Conservation (phyloP, 2,888 invertebrate species). For the Acanthosoma haemorrhoidale region DNA sequence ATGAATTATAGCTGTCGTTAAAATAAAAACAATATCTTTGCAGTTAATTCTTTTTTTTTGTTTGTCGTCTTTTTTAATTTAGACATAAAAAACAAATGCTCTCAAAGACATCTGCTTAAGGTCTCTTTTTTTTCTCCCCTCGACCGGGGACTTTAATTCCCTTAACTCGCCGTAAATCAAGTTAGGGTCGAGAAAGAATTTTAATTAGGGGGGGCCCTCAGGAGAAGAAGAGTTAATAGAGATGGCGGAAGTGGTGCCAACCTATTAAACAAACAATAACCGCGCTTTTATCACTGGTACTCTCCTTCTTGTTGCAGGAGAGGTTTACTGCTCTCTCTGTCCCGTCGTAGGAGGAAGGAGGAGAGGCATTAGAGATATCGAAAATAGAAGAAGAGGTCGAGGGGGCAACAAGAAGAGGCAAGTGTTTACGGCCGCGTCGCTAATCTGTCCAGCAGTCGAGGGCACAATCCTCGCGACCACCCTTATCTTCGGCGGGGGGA, state of each 20-base stretch:
- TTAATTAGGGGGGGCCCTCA: neutral
- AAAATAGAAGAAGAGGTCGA: slow-evolving; percentile 1
- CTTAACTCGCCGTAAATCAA: neutral
- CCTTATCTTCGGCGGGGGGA: neutral
- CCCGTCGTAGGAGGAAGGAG: neutral
- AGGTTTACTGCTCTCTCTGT: too few relatives aligned
- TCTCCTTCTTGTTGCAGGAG: too few relatives aligned
- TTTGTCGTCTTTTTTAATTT: too few relatives aligned
- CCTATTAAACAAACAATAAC: neutral
- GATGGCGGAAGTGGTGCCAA: slow-evolving; percentile 7
- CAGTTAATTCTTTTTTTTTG: too few relatives aligned
- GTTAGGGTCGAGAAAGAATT: neutral
- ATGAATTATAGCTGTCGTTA: too few relatives aligned
- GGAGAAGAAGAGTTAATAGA: slow-evolving; percentile 6
- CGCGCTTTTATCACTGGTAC: neutral
- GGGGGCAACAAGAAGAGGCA: neutral
- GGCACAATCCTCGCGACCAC: neutral
- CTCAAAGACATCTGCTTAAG: too few relatives aligned
- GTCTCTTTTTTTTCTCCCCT: too few relatives aligned
- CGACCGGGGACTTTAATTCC: neutral
- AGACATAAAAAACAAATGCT: too few relatives aligned
- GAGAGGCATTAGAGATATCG: slow-evolving; percentile 20
- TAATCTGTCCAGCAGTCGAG: neutral
- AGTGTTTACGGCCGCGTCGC: neutral
- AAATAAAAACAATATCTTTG: too few relatives aligned